phyloP scores from a whole-genome alignment of 2,113 vertebrate genomes.

The Corythornis cristatus region DNA sequence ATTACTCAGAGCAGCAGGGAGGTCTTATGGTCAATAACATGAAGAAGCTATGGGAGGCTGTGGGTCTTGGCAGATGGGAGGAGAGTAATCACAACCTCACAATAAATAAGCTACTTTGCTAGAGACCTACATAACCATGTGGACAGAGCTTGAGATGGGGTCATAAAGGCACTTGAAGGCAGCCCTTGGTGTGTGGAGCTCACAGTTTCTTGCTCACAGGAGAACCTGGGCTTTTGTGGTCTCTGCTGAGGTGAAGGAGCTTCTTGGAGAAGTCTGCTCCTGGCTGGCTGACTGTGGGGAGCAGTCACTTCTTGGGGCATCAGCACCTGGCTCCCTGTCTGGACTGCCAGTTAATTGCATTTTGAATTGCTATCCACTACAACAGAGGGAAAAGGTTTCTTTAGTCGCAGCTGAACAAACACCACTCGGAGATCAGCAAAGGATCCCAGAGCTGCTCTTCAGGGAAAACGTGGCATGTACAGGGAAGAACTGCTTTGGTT shows the following conservation, averaged over 20 bases:
- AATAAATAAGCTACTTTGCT: background rate
- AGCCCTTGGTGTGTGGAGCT: background rate
- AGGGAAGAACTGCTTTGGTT: conserved; percentile 24
- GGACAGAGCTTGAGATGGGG: background rate
- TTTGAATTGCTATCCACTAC: background rate
- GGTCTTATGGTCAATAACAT: background rate
- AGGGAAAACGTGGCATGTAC: background rate
- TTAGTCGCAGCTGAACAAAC: background rate
- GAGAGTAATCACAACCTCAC: background rate
- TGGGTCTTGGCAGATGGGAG: background rate
- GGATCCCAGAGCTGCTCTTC: background rate
- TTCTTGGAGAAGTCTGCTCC: background rate
- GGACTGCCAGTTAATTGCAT: background rate
- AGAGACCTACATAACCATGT: background rate
- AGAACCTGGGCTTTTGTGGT: background rate
- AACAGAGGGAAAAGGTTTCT: background rate
- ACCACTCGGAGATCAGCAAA: background rate
- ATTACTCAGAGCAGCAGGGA: background rate
- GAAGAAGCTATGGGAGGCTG: background rate
- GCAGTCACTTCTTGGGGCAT: background rate
- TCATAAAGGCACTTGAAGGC: background rate
- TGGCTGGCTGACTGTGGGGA: background rate
- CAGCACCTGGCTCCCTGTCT: background rate
- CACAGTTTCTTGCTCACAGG: background rate
- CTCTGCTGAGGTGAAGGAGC: background rate